A percentile compares a stretch with the other conserved stretches of the same genome.
phyloP scores from a whole-genome alignment of 2,113 vertebrate species.

The Xenopus borealis region DNA sequence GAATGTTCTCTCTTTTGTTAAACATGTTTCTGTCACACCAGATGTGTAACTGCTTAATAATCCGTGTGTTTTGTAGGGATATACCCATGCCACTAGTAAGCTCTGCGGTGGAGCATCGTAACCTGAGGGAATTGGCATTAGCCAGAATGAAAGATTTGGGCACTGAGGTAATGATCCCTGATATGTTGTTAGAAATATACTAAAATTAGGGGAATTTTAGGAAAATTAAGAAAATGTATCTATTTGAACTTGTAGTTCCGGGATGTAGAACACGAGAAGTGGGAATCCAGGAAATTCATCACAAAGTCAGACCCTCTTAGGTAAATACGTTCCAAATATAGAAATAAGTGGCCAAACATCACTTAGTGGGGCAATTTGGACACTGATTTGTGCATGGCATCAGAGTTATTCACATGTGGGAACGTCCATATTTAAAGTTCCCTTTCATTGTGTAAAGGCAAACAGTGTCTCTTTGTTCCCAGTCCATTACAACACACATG shows the following conservation, averaged over 20 bases:
- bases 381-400: background rate
- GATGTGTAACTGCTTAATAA: too few species aligned
- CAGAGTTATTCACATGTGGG: background rate
- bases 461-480: too few species aligned
- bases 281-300: slow-evolving; percentile 96
- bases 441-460: background rate
- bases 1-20: too few species aligned
- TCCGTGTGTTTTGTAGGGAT: slow-evolving; percentile 67
- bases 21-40: too few species aligned
- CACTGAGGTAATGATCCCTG: slow-evolving; percentile 73
- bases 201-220: too few species aligned
- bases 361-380: too few species aligned
- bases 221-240: too few species aligned
- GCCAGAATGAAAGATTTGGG: slow-evolving; percentile 95
- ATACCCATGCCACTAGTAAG: slow-evolving; percentile 97
- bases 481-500: too few species aligned
- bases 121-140: slow-evolving; percentile 88
- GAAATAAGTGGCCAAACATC: too few species aligned
- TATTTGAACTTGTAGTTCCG: slow-evolving; percentile 72
- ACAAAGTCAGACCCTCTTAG: slow-evolving; percentile 93
- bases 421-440: background rate
- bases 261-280: slow-evolving; percentile 93
- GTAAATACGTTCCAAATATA: slow-evolving; percentile 55
- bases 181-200: too few species aligned
- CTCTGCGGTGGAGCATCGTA: slow-evolving; percentile 94